Base-by-base conservation (phyloP, 2,113 vertebrate species). In the Poeciliopsis prolifica region DNA sequence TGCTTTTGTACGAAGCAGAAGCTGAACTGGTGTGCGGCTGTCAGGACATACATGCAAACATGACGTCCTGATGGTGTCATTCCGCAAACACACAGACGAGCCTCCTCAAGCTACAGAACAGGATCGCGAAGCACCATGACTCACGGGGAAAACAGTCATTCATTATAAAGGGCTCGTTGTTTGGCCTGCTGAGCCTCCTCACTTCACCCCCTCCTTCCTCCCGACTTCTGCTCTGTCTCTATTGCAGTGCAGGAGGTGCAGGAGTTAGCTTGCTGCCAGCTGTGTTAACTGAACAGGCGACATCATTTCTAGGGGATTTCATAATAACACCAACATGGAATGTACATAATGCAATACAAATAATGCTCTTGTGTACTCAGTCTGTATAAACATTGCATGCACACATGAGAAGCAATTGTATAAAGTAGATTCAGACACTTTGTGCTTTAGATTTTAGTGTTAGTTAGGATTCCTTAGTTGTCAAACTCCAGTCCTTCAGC, bases 151-250 rank as follows among this genome's bases (percentile, higher is more conserved):
- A 76, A 82, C 67, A 89, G 86, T 86, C 78, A 63, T 3, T 81
- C 79, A 28, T 79, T 65, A 89, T 83, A 92, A 93, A 91, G 89
- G 75, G 61, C 87, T 87, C 70, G 88, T 91, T 92, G 89, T 92
- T 83, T 2, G 14, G 64, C 72, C 14, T 2, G 13, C 69, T 3
- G 31, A 10, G 2, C 7, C 65, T 17, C 72, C 15, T 19, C 24
- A 2, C 29, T 44, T 7, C 33, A 2, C 3, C 0, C 2, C 0
- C 70, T 3, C n/a, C 22, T 28, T 2, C 44, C 24, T 17, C 78
- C 48, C 8, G 70, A 33, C 70, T 81, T 82, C 74, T 69, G 15
- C 71, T 80, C 33, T 35, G 65, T 40, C 77, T 83, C 63, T 75
- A 82, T 82, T 87, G 84, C 79, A 40, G 29, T 22, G 12, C 65